Percentiles rank a stretch among this genome's conserved stretches.
Conservation (phyloP, 37 sponge, comb jelly and placozoan species). For the Bolinopsis microptera region DNA sequence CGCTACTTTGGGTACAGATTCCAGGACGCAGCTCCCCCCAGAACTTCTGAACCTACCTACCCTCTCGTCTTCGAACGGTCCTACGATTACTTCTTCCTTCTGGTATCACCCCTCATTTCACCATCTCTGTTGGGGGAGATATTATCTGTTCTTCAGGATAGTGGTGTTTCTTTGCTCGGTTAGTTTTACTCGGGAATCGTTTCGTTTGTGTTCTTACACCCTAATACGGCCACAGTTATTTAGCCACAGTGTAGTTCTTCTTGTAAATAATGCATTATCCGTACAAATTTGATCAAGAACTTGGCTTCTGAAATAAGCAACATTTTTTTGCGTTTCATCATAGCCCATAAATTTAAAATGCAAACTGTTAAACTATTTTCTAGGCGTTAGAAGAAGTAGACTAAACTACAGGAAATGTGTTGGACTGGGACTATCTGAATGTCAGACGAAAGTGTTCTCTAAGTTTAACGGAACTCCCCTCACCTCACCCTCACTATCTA, state of each 20-base stretch:
- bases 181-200: background rate
- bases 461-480: slow-evolving; percentile 65
- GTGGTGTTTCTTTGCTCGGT: slow-evolving; percentile 33
- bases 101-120: slow-evolving; percentile 60
- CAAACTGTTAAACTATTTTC: too few species aligned
- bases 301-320: too few species aligned
- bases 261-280: too few species aligned
- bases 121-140: slow-evolving; percentile 54
- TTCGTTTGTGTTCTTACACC: too few species aligned
- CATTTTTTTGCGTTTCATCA: too few species aligned
- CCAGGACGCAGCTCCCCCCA: background rate
- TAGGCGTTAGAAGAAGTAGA: slow-evolving; percentile 14
- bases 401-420: slow-evolving; percentile 61
- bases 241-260: too few species aligned
- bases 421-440: slow-evolving; percentile 53
- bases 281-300: too few species aligned
- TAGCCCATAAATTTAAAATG: too few species aligned
- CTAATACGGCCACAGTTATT: too few species aligned
- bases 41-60: background rate
- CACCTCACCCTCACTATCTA: slow-evolving; percentile 63
- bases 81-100: slow-evolving; percentile 62
- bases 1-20: slow-evolving; percentile 44
- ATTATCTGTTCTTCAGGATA: background rate
- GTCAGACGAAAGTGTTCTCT: slow-evolving; percentile 53
- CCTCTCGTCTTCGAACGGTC: slow-evolving; percentile 27